Evolutionary conservation across 1,140 invertebrate species (phyloP).

Genomic region (Penaeus japonicus): DNA sequence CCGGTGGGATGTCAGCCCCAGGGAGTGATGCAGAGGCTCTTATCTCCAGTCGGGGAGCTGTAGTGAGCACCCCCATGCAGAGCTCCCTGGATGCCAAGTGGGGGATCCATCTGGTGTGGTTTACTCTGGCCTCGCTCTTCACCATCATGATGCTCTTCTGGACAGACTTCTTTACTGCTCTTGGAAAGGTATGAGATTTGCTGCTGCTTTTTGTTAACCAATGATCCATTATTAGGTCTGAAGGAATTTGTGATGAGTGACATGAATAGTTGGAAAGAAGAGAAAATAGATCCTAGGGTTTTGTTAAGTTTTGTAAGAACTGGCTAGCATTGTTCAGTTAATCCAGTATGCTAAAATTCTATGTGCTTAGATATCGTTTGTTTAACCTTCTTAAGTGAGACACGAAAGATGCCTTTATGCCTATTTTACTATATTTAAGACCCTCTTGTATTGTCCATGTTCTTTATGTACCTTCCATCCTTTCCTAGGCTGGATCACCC

Average conservation of each 20-base stretch:
- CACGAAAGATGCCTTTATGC: not conserved
- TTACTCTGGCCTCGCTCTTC: conserved; percentile 38
- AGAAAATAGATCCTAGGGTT: too few relatives aligned
- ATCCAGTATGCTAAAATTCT: not conserved
- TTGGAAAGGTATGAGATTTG: conserved; percentile 35
- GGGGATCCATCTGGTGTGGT: conserved; percentile 47
- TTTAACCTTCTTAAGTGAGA: too few relatives aligned
- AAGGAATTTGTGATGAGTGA: too few relatives aligned
- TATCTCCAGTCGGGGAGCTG: not conserved
- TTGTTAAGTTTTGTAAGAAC: too few relatives aligned
- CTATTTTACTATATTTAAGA: not conserved
- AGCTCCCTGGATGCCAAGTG: conserved; percentile 9
- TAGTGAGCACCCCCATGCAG: not conserved
- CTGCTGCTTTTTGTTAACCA: too few relatives aligned
- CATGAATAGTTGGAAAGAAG: too few relatives aligned
- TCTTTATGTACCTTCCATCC: not conserved
- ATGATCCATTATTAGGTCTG: not conserved
- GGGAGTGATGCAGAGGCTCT: conserved; percentile 16
- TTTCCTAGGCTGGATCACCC: conserved; percentile 41
- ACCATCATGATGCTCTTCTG: conserved; percentile 43
- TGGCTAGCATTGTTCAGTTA: not conserved
- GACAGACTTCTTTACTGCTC: conserved; percentile 52
- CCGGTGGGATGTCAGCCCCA: conserved; percentile 1
- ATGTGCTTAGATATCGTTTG: too few relatives aligned
- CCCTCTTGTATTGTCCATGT: not conserved